Evolutionary conservation across 2,797 vertebrate species (phyloP), one percentile per base, ranked within the genome.

Genomic region (Argentina silus): DNA sequence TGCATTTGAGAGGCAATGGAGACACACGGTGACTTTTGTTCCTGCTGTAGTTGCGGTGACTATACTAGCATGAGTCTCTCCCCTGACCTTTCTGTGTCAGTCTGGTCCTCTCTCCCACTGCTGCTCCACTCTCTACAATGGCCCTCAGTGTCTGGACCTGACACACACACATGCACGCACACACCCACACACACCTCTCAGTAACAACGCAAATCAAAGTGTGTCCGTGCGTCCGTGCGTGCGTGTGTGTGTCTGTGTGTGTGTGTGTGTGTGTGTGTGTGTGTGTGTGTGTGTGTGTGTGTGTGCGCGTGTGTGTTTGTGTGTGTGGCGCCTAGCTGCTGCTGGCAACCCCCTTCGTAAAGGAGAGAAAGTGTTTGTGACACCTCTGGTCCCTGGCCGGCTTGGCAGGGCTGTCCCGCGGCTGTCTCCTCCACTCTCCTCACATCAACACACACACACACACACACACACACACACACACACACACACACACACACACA

Each of bases 281-380:
- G 36, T 72, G 60, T 72, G 53, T 47, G 60, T 55, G 7, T 12
- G 70, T 50, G 42, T 64, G 63, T 42, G 47, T 70, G 59, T 66
- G 65, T 69, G 69, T 60, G 69, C 48, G 69, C 21, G 36, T 72
- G 60, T 72, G 36, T 60, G 65, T 55, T 4, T n/a, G 71, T 56
- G 56, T 68, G 66, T 47, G 47, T 69, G 69, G 55, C 42, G 62
- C 56, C 61, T 60, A 72, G 27, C 76, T 79, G 83, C 81, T 60
- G 70, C 74, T 44, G 53, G 73, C 69, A 76, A 43, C 43, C 27
- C 80, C 76, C 78, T 84, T 83, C 84, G 78, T 86, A 83, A 78
- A 78, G 72, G 69, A 81, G 78, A 62, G 77, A 84, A 81, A 86
- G 82, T 72, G 62, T 73, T 86, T 85, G 75, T 86, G 86, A 86